These are phyloP conservation scores for Acanthococcus lagerstroemiae DNA, from an alignment of 2,888 invertebrate species.

Conservation along the genomic window DNA sequence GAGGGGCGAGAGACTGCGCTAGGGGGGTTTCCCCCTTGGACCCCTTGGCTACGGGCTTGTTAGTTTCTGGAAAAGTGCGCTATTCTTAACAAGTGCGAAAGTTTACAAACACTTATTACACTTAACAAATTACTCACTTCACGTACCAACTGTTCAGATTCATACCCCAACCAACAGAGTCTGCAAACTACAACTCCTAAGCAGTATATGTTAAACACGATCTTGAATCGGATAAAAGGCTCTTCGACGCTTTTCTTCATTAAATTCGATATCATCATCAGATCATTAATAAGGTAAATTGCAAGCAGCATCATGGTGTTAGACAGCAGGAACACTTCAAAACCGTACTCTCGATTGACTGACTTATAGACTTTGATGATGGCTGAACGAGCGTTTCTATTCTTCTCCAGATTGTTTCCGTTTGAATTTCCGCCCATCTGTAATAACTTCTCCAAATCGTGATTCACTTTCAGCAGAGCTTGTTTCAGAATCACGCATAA, in stretches of 20 bases:
- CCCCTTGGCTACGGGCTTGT: no score
- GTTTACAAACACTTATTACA: no score
- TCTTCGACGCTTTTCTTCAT: neutral
- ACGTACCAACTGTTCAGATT: constrained; percentile 1
- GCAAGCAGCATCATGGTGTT: constrained; percentile 15
- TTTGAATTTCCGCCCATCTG: no score
- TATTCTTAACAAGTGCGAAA: no score
- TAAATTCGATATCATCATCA: neutral
- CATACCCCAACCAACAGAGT: constrained; percentile 2
- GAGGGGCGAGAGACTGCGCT: no score
- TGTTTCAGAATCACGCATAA: neutral
- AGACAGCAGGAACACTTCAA: constrained; percentile 5
- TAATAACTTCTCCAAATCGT: neutral
- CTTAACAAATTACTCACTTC: no score
- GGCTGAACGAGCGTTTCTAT: neutral
- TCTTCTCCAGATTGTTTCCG: no score
- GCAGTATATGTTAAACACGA: neutral
- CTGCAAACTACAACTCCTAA: neutral
- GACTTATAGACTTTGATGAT: neutral
- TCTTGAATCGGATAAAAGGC: neutral
- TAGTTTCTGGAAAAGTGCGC: no score
- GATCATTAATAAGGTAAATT: constrained; percentile 4
- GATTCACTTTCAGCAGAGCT: neutral
- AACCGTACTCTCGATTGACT: constrained; percentile 11
- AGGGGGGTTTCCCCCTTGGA: no score